These are phyloP conservation scores for Amorpha juglandis DNA, from an alignment of 2,888 invertebrate species.

Conservation along the genomic window DNA sequence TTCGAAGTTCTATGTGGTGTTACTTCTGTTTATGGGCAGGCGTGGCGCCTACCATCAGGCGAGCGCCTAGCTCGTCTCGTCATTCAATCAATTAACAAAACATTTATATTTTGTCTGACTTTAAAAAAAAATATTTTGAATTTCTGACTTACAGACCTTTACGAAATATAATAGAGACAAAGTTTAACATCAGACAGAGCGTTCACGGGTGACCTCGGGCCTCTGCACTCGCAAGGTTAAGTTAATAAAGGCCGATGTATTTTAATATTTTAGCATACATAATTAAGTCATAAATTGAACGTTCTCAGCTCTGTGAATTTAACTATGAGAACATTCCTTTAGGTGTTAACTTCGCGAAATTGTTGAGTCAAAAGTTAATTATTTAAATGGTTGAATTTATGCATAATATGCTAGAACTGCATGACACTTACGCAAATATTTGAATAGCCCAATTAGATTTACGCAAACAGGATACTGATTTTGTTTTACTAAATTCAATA, in stretches of 20 bases:
- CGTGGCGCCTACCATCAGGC: not conserved
- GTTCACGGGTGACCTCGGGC: constrained; percentile 19
- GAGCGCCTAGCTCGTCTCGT: not conserved
- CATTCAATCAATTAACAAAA: too few relatives aligned
- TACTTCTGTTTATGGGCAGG: too few relatives aligned
- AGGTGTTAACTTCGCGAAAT: not conserved
- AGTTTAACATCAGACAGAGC: not conserved
- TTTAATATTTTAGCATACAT: constrained; percentile 25
- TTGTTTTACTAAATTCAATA: too few relatives aligned
- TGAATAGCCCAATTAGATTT: too few relatives aligned
- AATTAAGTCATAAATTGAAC: constrained; percentile 22
- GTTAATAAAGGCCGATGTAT: constrained; percentile 18
- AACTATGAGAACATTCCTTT: constrained; percentile 14
- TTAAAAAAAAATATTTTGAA: not conserved
- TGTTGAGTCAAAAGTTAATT: not conserved
- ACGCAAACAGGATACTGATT: too few relatives aligned
- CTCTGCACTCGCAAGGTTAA: constrained; percentile 15
- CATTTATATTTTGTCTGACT: too few relatives aligned
- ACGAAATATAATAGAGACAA: not conserved
- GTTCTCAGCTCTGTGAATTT: constrained; percentile 7
- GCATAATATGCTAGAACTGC: too few relatives aligned
- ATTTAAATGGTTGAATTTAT: not conserved
- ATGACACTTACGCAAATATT: too few relatives aligned
- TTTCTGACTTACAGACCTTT: not conserved
- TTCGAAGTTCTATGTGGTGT: too few relatives aligned